Conservation (phyloP, 2,888 invertebrate species). For the Alsophila aescularia region DNA sequence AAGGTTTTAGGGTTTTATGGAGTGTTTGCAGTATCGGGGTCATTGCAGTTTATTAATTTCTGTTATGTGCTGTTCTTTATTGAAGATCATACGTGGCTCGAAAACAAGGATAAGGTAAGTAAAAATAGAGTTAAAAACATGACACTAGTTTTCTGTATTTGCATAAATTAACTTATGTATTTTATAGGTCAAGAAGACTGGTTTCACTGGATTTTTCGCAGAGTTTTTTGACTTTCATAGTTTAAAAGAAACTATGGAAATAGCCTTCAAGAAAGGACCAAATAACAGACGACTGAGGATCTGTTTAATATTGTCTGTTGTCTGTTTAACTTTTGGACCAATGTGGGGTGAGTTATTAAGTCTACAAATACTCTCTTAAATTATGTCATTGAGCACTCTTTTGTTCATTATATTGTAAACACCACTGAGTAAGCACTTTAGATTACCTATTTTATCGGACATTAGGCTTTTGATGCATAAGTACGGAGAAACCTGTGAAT, state of each 20-base stretch:
- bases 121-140: not conserved
- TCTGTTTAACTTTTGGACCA: slow-evolving; percentile 71
- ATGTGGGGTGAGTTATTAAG: slow-evolving; percentile 67
- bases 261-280: slow-evolving; percentile 78
- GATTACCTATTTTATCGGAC: too few relatives aligned
- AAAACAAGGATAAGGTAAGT: slow-evolving; percentile 67
- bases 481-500: too few relatives aligned
- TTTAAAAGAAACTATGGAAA: slow-evolving; percentile 75
- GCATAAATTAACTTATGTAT: not conserved
- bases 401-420: not conserved
- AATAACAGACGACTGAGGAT: slow-evolving; percentile 70
- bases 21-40: slow-evolving; percentile 73
- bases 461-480: too few relatives aligned
- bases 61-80: slow-evolving; percentile 73
- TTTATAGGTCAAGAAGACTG: slow-evolving; percentile 61
- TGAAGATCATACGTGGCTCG: slow-evolving; percentile 75
- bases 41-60: slow-evolving; percentile 71
- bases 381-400: not conserved
- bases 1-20: slow-evolving; percentile 79
- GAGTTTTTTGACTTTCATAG: slow-evolving; percentile 81
- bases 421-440: too few relatives aligned
- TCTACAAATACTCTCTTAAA: not conserved
- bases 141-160: slow-evolving; percentile 10
- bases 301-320: slow-evolving; percentile 65
- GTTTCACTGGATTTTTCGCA: slow-evolving; percentile 56